Evolutionary conservation across 2,888 invertebrate genomes (phyloP).

Genomic region (Scaptomyza reducta): DNA sequence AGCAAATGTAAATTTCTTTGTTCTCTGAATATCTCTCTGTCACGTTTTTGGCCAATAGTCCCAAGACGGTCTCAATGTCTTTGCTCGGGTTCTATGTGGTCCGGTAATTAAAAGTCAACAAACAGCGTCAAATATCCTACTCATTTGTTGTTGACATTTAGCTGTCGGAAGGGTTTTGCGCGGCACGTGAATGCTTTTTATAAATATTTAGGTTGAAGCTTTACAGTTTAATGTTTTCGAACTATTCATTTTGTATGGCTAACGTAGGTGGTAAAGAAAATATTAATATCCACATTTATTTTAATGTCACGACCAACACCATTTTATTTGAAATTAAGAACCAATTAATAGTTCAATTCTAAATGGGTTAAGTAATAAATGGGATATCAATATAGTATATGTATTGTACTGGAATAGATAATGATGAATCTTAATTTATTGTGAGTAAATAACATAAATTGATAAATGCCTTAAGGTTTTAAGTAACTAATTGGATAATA

Average conservation of each 20-base stretch:
- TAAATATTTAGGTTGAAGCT: conserved; percentile 1
- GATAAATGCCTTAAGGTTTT: too few species aligned
- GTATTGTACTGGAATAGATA: too few species aligned
- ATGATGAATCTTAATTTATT: too few species aligned
- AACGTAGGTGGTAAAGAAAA: background rate
- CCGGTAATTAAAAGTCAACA: conserved; percentile 73
- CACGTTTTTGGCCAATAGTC: conserved; percentile 9
- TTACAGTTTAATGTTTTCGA: background rate
- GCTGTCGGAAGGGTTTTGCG: conserved; percentile 10
- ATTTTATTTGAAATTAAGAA: too few species aligned
- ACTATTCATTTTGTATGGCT: background rate
- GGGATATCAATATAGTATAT: too few species aligned
- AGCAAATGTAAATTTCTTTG: conserved; percentile 57
- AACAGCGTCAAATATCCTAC: conserved; percentile 20
- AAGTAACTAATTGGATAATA: too few species aligned
- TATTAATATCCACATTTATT: background rate
- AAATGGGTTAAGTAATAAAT: too few species aligned
- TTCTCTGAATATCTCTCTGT: conserved; percentile 1
- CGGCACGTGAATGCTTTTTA: conserved; percentile 27
- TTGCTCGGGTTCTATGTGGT: conserved; percentile 33
- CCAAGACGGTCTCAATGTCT: conserved; percentile 41
- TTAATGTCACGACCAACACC: too few species aligned
- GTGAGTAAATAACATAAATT: too few species aligned
- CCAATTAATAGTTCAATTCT: too few species aligned
- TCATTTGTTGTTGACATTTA: conserved; percentile 35